A percentile compares a stretch with the other conserved stretches of the same genome.
These are phyloP conservation scores for Sciurus niger DNA, from an alignment of 2,113 vertebrate species.

Conservation along the genomic window DNA sequence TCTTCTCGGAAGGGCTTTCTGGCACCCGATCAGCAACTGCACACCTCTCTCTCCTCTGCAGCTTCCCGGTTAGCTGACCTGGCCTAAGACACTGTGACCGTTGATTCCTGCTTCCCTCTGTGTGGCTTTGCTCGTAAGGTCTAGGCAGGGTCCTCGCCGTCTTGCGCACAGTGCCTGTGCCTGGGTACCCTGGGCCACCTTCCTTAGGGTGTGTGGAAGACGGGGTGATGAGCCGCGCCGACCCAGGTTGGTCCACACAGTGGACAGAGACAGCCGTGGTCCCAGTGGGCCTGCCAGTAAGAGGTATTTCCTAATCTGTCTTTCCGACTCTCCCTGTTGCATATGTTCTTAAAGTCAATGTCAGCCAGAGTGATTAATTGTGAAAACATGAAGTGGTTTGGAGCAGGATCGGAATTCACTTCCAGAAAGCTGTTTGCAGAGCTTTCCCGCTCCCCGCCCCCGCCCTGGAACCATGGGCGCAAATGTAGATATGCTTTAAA, in stretches of 20 bases:
- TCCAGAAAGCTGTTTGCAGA: not conserved
- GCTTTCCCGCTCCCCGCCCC: not conserved
- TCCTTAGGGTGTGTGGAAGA: not conserved
- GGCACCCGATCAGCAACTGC: rapidly evolving
- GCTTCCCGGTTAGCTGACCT: rapidly evolving
- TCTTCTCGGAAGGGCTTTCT: no score
- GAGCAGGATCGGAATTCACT: not conserved
- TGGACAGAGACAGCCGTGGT: rapidly evolving
- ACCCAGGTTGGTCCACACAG: not conserved
- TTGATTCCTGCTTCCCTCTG: no score
- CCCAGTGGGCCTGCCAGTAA: rapidly evolving
- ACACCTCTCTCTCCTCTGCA: rapidly evolving
- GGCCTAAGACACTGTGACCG: no score
- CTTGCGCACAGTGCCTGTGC: not conserved
- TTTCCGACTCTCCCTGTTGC: no score
- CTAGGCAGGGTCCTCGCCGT: not conserved
- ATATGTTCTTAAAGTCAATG: not conserved
- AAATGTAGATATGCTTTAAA: not conserved
- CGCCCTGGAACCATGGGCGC: not conserved
- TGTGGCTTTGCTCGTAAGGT: not conserved
- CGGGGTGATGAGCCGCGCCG: not conserved
- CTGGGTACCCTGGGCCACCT: not conserved
- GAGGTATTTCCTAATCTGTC: rapidly evolving
- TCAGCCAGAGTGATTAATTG: not conserved
- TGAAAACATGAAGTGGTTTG: not conserved